These are phyloP conservation scores for Meteorus sp. DNA, from an alignment of 1,140 invertebrate genomes.

Conservation along the genomic window DNA sequence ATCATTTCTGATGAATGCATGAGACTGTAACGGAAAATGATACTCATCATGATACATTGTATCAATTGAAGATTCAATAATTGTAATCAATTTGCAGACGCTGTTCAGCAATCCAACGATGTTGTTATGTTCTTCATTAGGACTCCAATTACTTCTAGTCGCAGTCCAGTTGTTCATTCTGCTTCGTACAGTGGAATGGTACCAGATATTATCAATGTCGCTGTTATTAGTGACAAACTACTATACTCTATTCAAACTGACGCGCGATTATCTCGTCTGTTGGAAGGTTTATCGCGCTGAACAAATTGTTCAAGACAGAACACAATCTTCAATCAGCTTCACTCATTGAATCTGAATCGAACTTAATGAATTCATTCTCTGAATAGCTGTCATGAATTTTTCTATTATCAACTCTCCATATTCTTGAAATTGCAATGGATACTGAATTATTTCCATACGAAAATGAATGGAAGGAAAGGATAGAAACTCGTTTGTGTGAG, in stretches of 20 bases:
- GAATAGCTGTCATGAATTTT: background rate
- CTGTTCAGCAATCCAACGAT: conserved; percentile 87
- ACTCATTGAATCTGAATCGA: conserved; percentile 20
- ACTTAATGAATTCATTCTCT: no score
- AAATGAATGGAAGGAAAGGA: no score
- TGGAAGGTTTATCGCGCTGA: conserved; percentile 80
- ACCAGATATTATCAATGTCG: conserved; percentile 84
- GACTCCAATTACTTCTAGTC: conserved; percentile 74
- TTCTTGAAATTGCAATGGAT: no score
- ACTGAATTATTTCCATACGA: background rate
- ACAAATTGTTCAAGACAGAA: conserved; percentile 68
- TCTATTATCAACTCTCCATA: background rate
- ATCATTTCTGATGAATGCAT: no score
- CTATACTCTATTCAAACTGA: conserved; percentile 86
- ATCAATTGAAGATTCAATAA: conserved; percentile 20
- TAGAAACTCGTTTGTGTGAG: no score
- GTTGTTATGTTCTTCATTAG: conserved; percentile 74
- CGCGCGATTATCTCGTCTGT: conserved; percentile 83
- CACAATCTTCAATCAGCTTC: conserved; percentile 32
- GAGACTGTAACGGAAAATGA: no score
- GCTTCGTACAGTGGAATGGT: conserved; percentile 82
- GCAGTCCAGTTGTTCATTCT: conserved; percentile 77
- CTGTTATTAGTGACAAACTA: conserved; percentile 88
- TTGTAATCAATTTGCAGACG: conserved; percentile 67
- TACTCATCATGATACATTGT: no score